Evolutionary conservation across 2,888 invertebrate genomes (phyloP).

Genomic region (Cyaniris semiargus): DNA sequence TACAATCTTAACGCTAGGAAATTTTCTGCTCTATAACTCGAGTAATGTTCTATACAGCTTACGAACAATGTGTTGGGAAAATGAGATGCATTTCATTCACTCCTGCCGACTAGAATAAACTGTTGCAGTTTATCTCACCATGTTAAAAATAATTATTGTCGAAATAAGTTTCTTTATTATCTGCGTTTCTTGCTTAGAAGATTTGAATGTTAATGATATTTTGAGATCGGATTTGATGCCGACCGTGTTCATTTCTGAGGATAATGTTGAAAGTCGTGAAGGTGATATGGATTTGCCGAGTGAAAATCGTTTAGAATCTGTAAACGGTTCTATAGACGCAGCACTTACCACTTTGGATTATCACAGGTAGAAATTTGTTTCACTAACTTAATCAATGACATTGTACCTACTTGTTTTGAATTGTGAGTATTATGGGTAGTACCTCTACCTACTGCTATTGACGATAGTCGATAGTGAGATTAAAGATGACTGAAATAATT

Average conservation of each 20-base stretch:
- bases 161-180: constrained; percentile 33
- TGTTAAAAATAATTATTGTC: constrained; percentile 34
- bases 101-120: neutral
- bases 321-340: constrained; percentile 81
- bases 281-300: constrained; percentile 44
- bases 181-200: constrained; percentile 53
- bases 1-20: constrained; percentile 51
- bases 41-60: constrained; percentile 51
- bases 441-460: no score
- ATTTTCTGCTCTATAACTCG: constrained; percentile 74
- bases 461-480: no score
- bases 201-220: constrained; percentile 83
- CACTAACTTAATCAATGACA: neutral
- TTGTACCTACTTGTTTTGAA: no score
- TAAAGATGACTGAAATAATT: no score
- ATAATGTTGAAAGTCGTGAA: constrained; percentile 38
- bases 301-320: constrained; percentile 47
- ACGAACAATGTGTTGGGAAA: neutral
- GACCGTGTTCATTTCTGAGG: constrained; percentile 79
- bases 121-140: no score
- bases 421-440: no score
- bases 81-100: constrained; percentile 21
- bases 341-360: constrained; percentile 84
- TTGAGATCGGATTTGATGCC: constrained; percentile 86
- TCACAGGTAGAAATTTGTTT: constrained; percentile 81